Evolutionary conservation across 1,140 invertebrate genomes (phyloP).

Genomic region (Thereuonema tuberculata): DNA sequence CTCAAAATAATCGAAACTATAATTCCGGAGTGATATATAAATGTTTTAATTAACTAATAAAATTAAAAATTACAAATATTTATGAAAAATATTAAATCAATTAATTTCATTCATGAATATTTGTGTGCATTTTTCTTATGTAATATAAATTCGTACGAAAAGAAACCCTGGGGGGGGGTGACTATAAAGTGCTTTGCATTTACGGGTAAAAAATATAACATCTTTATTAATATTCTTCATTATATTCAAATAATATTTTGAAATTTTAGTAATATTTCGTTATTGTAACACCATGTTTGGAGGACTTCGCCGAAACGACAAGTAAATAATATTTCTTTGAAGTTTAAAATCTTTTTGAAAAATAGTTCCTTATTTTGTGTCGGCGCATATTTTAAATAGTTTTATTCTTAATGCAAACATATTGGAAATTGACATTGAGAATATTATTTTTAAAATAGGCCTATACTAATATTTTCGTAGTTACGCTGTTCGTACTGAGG

Average conservation of each 20-base stretch:
- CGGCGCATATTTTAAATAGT: slow-evolving; percentile 11
- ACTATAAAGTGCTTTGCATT: slow-evolving; percentile 6
- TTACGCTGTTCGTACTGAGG: slow-evolving; percentile 11
- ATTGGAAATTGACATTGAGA: slow-evolving; percentile 13
- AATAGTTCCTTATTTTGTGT: slow-evolving; percentile 6
- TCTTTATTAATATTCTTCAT: too few species aligned
- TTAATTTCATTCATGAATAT: too few species aligned
- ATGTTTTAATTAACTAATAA: too few species aligned
- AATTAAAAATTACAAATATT: too few species aligned
- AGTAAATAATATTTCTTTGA: slow-evolving; percentile 7
- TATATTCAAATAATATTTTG: too few species aligned
- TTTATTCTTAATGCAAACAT: slow-evolving; percentile 12
- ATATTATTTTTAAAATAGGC: neutral
- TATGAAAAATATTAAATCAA: too few species aligned
- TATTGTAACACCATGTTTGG: slow-evolving; percentile 10
- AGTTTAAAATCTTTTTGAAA: slow-evolving; percentile 7
- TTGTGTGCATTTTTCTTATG: too few species aligned
- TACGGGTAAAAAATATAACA: slow-evolving; percentile 2
- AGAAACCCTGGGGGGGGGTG: neutral
- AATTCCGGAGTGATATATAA: too few species aligned
- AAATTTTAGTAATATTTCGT: too few species aligned
- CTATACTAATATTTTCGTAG: slow-evolving; percentile 12
- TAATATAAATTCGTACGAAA: too few species aligned
- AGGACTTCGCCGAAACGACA: neutral
- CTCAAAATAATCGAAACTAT: too few species aligned